These are phyloP conservation scores for Danio jaintianensis DNA, from an alignment of 2,797 vertebrate genomes.

Conservation along the genomic window DNA sequence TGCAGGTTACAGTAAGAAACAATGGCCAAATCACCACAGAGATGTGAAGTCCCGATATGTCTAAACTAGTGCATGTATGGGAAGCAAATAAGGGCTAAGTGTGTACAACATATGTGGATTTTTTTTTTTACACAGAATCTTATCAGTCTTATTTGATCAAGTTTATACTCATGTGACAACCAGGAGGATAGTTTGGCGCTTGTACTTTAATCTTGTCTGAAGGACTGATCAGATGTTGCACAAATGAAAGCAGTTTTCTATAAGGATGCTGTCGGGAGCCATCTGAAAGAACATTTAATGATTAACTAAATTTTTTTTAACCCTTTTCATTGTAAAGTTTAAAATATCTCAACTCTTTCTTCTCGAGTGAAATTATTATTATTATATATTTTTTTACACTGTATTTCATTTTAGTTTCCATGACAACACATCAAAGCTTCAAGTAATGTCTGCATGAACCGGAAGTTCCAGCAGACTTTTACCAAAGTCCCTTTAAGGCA, in stretches of 20 bases:
- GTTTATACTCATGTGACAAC: neutral
- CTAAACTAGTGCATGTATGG: neutral
- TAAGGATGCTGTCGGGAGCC: neutral
- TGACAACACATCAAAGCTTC: too few species aligned
- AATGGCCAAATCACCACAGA: constrained; percentile 38
- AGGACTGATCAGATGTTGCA: neutral
- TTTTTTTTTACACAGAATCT: neutral
- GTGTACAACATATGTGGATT: neutral
- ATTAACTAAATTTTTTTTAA: too few species aligned
- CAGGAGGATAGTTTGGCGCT: neutral
- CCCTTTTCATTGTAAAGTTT: too few species aligned
- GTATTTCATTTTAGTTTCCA: too few species aligned
- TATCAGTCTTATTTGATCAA: neutral
- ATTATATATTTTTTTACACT: too few species aligned
- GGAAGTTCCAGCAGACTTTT: too few species aligned
- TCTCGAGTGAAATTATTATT: too few species aligned
- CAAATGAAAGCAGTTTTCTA: neutral
- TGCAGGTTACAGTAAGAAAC: constrained; percentile 40
- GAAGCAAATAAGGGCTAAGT: neutral
- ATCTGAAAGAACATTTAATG: neutral
- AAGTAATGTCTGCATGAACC: too few species aligned
- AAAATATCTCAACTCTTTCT: too few species aligned
- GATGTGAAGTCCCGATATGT: constrained; percentile 11
- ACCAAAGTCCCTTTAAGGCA: too few species aligned
- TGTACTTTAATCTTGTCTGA: neutral